Evolutionary conservation across 37 sponge, comb jelly and placozoan genomes (phyloP), one percentile per base, ranked within the genome.

Genomic region (Chondrilla cf. caribensis): DNA sequence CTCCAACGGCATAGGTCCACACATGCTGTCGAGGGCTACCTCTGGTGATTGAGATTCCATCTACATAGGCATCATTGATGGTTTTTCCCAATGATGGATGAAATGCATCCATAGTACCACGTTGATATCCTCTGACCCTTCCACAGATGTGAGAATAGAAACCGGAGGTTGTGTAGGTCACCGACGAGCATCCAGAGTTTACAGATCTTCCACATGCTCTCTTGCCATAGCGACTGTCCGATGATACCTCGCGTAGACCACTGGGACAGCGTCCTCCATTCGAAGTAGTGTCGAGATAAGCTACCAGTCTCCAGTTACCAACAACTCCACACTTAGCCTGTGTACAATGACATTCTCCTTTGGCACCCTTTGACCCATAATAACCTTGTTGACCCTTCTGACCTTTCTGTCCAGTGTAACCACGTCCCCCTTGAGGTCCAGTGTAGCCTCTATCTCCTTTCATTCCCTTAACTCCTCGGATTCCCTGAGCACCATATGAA

Each of bases 121-220:
- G 22, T 31, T 54, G 58, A 9, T 55, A 79, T 26, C 79, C 79
- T 25, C 58, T 51, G 21, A 79, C 79, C 19, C 35, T 54, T 11
- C 79, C 79, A 55, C 79, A 79, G 22, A 79, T 51, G 18, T 79
- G 29, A 19, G 32, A 25, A 32, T 79, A 79, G 58, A 15, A 38
- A 2, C 42, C 44, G 17, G 7, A 8, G 44, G 43, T 40, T 6
- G 2, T 2, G 44, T 36, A 73, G 2, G 5, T 5, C 5, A 70
- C 8, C 14, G 71, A 70, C 3, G 71, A 70, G 18, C 71, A 70
- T 6, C 39, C 39, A 5, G 3, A 29, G 35, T 18, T 37, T 8
- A 33, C 71, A 70, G 19, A 33, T 17, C 41, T 39, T 0, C 43
- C 44, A 73, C 76, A 73, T 14, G 44, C 76, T 25, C 44, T 73